Evolutionary conservation across 2,888 invertebrate genomes (phyloP), one percentile per base, ranked within the genome.

Genomic region (Hydraecia micacea): DNA sequence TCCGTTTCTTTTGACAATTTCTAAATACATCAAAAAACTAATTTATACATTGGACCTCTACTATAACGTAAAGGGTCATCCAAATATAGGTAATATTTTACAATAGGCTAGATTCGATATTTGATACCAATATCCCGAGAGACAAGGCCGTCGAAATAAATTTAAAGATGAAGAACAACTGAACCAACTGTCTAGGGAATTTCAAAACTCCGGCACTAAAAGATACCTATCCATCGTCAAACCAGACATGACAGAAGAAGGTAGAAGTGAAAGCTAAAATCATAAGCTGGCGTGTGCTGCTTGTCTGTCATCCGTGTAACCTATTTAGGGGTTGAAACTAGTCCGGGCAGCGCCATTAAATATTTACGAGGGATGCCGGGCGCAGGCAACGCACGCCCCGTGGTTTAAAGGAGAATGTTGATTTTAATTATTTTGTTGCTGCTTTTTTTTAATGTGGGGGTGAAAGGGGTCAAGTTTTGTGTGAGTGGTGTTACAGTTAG

Each of bases 341-440:
- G 88, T 74, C 78, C 84, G 80, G 70, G 75, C 79, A 52, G 73
- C 68, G 63, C 71, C 77, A 87, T 90, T 49, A 74, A 90, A 90
- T 91, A 91, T 91, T 90, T 90, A 91, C 90, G 88, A 87, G 81
- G 28, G 83, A 85, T 66, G 86, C 79, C 72, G 55, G 81, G 83
- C 67, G 71, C 63, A 55, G 68, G 73, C 67, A 36, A 75, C 78
- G 67, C 81, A 77, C 49, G 70, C 39, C 32, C 11, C 60, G 77
- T 60, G 73, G 71, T 84, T 80, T 78, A 72, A 85, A 76, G 66
- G 76, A 73, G 69, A 39, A 79, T 66, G 81, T 77, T 69, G 74
- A 58, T 77, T 78, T 86, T 77, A 82, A 84, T 79, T 83, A 80
- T 86, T 83, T 72, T 86, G 75, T 66, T 71, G 63, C 42, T 63